Evolutionary conservation across 2,113 vertebrate genomes (phyloP).

Genomic region (Perca fluviatilis): DNA sequence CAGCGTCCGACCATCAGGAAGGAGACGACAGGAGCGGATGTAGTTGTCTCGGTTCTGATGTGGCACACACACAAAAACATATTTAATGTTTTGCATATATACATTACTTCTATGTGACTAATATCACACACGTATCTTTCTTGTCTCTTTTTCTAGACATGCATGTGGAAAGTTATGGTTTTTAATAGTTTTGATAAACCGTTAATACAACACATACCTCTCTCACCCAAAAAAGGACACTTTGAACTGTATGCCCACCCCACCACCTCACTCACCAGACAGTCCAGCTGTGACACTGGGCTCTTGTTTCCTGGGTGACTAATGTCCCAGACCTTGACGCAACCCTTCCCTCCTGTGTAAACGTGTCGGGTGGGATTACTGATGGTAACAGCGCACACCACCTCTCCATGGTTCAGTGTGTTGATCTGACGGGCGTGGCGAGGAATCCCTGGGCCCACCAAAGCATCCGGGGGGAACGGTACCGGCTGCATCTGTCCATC

Average conservation of each 20-base stretch:
- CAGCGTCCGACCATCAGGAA: constrained; percentile 94
- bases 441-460: constrained; percentile 95
- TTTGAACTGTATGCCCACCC: neutral
- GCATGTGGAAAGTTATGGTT: neutral
- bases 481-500: constrained; percentile 98
- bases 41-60: constrained; percentile 96
- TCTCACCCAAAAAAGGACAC: neutral
- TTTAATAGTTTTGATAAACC: neutral
- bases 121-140: neutral
- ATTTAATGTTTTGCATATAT: neutral
- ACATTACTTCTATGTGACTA: neutral
- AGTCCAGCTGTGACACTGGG: constrained; percentile 97
- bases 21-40: constrained; percentile 97
- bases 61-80: neutral
- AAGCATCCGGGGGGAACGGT: constrained; percentile 94
- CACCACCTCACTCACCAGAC: constrained; percentile 88
- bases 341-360: constrained; percentile 96
- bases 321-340: constrained; percentile 99
- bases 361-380: constrained; percentile 97
- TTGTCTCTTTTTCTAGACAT: neutral
- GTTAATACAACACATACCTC: neutral
- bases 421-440: constrained; percentile 97
- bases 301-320: constrained; percentile 98
- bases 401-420: constrained; percentile 95
- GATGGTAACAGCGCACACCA: constrained; percentile 97